phyloP scores from a whole-genome alignment of 2,888 invertebrate genomes.

The Petrophora chlorosata region DNA sequence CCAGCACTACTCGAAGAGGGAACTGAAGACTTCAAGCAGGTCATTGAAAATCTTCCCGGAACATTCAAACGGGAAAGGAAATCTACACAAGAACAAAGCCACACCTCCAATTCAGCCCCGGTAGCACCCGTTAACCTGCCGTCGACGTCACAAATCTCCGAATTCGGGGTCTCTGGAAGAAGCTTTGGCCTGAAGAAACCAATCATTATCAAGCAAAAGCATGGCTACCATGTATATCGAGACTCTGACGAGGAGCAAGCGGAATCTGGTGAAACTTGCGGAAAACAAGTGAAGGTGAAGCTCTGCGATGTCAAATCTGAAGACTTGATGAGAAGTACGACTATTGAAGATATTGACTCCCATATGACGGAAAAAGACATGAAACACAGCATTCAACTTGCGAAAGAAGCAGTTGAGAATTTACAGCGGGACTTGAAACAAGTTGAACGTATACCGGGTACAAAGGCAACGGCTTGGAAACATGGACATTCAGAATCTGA shows the following conservation, averaged over 20 bases:
- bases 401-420: slow-evolving; percentile 71
- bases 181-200: slow-evolving; percentile 58
- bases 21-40: slow-evolving; percentile 37
- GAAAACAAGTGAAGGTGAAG: slow-evolving; percentile 67
- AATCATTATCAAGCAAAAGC: slow-evolving; percentile 64
- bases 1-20: slow-evolving; percentile 53
- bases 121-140: slow-evolving; percentile 20
- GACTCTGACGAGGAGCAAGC: slow-evolving; percentile 67
- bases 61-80: slow-evolving; percentile 55
- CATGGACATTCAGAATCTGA: slow-evolving; percentile 48
- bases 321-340: slow-evolving; percentile 42
- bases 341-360: slow-evolving; percentile 37
- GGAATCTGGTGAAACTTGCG: slow-evolving; percentile 60
- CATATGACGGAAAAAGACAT: slow-evolving; percentile 56
- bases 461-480: slow-evolving; percentile 37
- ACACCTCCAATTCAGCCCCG: slow-evolving; percentile 10
- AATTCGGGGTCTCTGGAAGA: slow-evolving; percentile 44
- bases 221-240: slow-evolving; percentile 62
- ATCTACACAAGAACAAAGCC: slow-evolving; percentile 41
- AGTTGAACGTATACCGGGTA: slow-evolving; percentile 51
- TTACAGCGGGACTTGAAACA: slow-evolving; percentile 61
- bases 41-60: slow-evolving; percentile 27
- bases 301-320: slow-evolving; percentile 57
- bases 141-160: slow-evolving; percentile 26
- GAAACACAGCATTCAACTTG: slow-evolving; percentile 66